phyloP scores from a whole-genome alignment of 2,888 invertebrate genomes.

The Entomobrya multifasciata region DNA sequence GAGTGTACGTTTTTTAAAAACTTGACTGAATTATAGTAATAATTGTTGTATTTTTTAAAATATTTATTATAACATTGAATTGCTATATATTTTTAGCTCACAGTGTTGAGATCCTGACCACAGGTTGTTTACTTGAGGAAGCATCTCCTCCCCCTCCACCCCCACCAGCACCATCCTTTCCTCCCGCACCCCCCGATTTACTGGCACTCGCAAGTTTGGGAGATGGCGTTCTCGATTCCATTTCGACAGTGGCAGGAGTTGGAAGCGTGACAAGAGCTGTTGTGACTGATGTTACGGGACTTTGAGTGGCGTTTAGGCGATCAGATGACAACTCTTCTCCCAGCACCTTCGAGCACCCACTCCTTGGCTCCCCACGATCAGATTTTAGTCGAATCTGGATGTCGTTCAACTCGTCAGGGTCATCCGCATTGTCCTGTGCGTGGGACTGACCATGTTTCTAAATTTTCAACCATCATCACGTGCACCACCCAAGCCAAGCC shows the following conservation, averaged over 20 bases:
- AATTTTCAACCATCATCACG: no score
- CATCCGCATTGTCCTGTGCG: conserved; percentile 79
- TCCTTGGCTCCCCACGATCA: conserved; percentile 71
- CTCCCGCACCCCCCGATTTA: conserved; percentile 55
- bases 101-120: conserved; percentile 79
- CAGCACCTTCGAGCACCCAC: no score
- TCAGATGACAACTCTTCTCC: conserved; percentile 73
- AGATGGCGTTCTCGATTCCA: conserved; percentile 79
- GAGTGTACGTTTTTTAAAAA: no score
- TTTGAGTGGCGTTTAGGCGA: conserved; percentile 77
- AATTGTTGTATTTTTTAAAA: conserved; percentile 5
- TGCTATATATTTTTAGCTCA: conserved; percentile 75
- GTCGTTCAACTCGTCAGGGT: conserved; percentile 82
- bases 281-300: conserved; percentile 79
- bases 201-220: conserved; percentile 71
- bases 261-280: conserved; percentile 79
- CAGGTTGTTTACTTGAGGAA: conserved; percentile 77
- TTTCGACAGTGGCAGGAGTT: conserved; percentile 79
- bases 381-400: conserved; percentile 81
- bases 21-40: no score
- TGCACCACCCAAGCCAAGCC: conserved; percentile 47
- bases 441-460: conserved; percentile 79
- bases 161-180: conserved; percentile 52
- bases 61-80: conserved; percentile 25
- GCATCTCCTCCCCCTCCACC: conserved; percentile 40